Conservation (phyloP, 2,797 vertebrate species). For the Rhynchotus rufescens region DNA sequence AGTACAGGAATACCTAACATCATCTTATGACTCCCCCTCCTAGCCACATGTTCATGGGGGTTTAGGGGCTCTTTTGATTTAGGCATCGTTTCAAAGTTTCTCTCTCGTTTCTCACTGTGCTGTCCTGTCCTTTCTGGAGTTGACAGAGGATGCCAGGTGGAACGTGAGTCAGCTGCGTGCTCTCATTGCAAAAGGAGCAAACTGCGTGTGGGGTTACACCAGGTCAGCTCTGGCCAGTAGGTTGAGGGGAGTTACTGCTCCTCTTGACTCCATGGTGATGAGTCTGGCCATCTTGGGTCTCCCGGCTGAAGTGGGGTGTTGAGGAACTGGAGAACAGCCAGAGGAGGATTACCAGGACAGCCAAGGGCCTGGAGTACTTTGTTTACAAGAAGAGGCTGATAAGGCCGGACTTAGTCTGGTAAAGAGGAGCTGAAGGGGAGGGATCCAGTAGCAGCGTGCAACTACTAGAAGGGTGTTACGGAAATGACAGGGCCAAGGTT, state of each 20-base stretch:
- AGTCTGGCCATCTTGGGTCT: background rate
- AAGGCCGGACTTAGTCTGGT: background rate
- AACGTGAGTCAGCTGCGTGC: background rate
- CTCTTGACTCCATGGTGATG: background rate
- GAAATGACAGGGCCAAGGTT: background rate
- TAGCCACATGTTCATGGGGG: background rate
- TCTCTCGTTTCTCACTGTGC: background rate
- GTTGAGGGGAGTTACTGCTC: background rate
- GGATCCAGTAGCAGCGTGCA: background rate
- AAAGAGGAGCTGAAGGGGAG: background rate
- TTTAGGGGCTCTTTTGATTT: background rate
- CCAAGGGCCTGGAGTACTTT: background rate
- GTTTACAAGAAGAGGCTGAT: background rate
- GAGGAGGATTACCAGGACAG: background rate
- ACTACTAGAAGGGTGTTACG: background rate
- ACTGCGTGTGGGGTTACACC: background rate
- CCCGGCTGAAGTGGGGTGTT: background rate
- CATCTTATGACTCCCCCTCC: background rate
- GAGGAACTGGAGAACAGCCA: background rate
- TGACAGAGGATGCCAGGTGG: background rate
- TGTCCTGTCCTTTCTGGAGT: background rate
- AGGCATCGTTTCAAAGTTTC: background rate
- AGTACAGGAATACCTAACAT: background rate
- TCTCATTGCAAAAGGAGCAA: background rate
- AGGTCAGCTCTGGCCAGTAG: background rate